Percentiles rank a stretch among this genome's conserved stretches.
phyloP scores from a whole-genome alignment of 2,888 invertebrate genomes.

The Thumatha senex region DNA sequence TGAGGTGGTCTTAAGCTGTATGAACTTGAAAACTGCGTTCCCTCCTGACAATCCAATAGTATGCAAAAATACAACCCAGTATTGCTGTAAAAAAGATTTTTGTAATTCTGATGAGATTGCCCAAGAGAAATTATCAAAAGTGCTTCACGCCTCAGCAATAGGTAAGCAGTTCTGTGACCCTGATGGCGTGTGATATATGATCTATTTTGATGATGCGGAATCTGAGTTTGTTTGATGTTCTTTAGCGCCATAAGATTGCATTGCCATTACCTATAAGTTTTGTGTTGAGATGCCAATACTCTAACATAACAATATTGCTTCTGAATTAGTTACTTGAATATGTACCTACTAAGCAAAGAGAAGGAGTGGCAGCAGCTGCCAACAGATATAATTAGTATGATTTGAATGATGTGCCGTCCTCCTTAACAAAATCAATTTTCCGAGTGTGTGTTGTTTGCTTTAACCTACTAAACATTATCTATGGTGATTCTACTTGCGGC shows the following conservation, averaged over 20 bases:
- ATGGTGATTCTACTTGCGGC: conserved; percentile 80
- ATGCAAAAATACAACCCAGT: conserved; percentile 67
- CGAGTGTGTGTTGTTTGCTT: conserved; percentile 82
- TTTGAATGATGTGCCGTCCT: conserved; percentile 76
- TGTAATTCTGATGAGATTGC: conserved; percentile 72
- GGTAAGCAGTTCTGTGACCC: conserved; percentile 70
- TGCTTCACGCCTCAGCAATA: conserved; percentile 53
- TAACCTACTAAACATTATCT: conserved; percentile 84
- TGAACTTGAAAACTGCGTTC: conserved; percentile 74
- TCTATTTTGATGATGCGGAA: conserved; percentile 64
- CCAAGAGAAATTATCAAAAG: conserved; percentile 61
- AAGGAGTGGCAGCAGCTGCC: conserved; percentile 47
- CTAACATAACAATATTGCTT: conserved; percentile 80
- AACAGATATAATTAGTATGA: conserved; percentile 56
- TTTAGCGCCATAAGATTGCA: conserved; percentile 74
- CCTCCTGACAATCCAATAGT: conserved; percentile 79
- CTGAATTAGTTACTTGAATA: conserved; percentile 76
- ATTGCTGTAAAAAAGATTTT: conserved; percentile 74
- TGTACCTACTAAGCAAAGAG: conserved; percentile 72
- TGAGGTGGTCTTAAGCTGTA: conserved; percentile 83
- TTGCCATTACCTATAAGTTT: conserved; percentile 72
- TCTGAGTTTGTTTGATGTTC: conserved; percentile 79
- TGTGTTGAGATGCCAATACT: conserved; percentile 80
- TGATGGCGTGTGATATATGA: conserved; percentile 60
- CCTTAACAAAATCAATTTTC: conserved; percentile 73